A percentile compares a stretch with the other conserved stretches of the same genome.
Conservation (phyloP, 2,113 vertebrate genomes). For the Malurus alboscapulatus region DNA sequence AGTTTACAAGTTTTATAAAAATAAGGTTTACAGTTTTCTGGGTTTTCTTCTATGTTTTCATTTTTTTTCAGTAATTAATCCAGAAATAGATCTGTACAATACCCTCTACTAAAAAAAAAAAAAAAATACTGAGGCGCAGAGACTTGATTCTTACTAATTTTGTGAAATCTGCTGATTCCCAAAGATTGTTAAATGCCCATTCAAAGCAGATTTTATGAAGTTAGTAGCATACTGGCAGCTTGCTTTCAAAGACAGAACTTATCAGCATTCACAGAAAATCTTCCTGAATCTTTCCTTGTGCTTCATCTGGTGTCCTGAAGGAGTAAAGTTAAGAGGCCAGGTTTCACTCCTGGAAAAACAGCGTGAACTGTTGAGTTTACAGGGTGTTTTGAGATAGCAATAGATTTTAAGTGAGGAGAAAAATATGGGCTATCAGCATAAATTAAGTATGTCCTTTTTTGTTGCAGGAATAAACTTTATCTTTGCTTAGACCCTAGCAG, state of each 20-base stretch:
- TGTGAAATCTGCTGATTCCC: not conserved
- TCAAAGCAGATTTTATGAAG: not conserved
- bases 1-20: not conserved
- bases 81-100: not conserved
- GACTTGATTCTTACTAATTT: not conserved
- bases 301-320: not conserved
- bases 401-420: not conserved
- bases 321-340: not conserved
- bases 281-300: not conserved
- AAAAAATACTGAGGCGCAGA: not conserved
- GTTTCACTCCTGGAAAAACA: not conserved
- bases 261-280: not conserved
- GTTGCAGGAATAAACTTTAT: not conserved
- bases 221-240: not conserved
- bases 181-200: not conserved
- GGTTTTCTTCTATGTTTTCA: accelerated
- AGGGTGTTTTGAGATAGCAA: not conserved
- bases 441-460: not conserved
- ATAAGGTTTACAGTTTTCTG: not conserved
- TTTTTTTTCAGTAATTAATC: not conserved
- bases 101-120: not conserved
- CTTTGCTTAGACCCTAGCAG: not conserved
- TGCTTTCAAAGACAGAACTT: not conserved
- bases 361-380: not conserved
- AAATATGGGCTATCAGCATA: not conserved